These are phyloP conservation scores for Lepidostoma basale DNA, from an alignment of 1,140 invertebrate genomes.

Conservation along the genomic window DNA sequence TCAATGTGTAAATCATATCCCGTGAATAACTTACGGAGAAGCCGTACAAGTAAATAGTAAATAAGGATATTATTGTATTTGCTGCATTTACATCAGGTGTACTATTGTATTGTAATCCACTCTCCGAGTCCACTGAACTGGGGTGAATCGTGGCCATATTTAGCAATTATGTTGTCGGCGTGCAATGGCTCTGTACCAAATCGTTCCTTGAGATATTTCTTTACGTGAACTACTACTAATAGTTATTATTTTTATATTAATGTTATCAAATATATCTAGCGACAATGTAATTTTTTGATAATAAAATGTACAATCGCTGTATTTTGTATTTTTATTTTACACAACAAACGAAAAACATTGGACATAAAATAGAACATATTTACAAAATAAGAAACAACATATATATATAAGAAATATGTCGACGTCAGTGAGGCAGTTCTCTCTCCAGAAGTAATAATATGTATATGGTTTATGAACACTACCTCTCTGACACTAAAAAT, in stretches of 20 bases:
- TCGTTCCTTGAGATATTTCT: conserved; percentile 32
- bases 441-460: too few relatives aligned
- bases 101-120: too few relatives aligned
- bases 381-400: too few relatives aligned
- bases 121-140: not conserved
- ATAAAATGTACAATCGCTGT: not conserved
- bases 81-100: too few relatives aligned
- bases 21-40: too few relatives aligned
- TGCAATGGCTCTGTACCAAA: conserved; percentile 33
- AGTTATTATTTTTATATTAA: conserved; percentile 19
- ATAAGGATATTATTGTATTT: too few relatives aligned
- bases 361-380: not conserved
- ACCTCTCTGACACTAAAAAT: too few relatives aligned
- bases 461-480: too few relatives aligned
- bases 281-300: not conserved
- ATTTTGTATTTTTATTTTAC: not conserved
- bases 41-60: too few relatives aligned
- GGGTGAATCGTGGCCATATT: conserved; percentile 32
- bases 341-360: not conserved
- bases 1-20: too few relatives aligned
- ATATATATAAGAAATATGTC: too few relatives aligned
- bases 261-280: not conserved
- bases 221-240: not conserved
- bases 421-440: too few relatives aligned
- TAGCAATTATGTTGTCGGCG: conserved; percentile 11